Conservation (phyloP, 2,113 vertebrate genomes). For the Phrynosoma platyrhinos region DNA sequence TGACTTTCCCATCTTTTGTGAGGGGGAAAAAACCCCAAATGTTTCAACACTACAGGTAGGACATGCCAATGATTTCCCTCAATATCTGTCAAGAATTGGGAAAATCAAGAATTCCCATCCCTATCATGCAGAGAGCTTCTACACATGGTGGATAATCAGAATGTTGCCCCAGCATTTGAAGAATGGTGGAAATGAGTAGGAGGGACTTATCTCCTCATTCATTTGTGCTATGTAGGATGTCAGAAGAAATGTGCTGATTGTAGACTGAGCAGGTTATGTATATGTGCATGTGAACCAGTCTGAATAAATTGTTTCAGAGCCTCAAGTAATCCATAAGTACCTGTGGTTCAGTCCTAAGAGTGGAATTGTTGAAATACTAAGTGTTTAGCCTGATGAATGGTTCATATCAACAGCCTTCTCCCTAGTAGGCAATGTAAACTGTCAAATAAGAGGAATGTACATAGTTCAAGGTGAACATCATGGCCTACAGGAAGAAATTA, state of each 20-base stretch:
- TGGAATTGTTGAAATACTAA: slow-evolving; percentile 26
- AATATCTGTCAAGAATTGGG: no score
- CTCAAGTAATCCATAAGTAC: neutral
- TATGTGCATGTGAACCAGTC: neutral
- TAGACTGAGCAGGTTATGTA: neutral
- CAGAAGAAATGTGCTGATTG: neutral
- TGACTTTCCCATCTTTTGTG: no score
- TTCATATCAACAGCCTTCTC: slow-evolving; percentile 8
- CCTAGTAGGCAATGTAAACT: slow-evolving; percentile 12
- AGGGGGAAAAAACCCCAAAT: no score
- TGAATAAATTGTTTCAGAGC: slow-evolving; percentile 4
- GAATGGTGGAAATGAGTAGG: no score
- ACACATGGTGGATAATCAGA: neutral
- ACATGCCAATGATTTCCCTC: no score
- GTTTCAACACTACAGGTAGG: no score
- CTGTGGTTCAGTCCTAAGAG: slow-evolving; percentile 8
- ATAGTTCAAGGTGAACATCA: slow-evolving; percentile 4
- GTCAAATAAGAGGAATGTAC: neutral
- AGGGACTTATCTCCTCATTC: no score
- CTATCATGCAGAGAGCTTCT: neutral
- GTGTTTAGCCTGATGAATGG: slow-evolving; percentile 13
- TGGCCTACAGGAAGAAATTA: slow-evolving; percentile 3
- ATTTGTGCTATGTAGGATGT: neutral
- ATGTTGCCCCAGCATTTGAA: no score
- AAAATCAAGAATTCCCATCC: no score